phyloP scores from a whole-genome alignment of 2,888 invertebrate genomes.

The Teleogryllus oceanicus region DNA sequence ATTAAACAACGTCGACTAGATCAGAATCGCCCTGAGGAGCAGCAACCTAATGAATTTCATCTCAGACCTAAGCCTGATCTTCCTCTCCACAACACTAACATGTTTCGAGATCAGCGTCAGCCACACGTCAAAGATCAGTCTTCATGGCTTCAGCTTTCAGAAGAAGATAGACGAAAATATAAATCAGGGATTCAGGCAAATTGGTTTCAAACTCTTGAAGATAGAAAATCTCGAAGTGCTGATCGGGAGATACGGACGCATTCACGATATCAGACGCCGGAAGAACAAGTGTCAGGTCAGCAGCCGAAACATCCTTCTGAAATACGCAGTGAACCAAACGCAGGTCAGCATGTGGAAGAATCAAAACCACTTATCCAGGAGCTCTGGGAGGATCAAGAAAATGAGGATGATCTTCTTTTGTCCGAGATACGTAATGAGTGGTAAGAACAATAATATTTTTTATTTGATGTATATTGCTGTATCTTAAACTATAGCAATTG shows the following conservation, averaged over 20 bases:
- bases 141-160: not conserved
- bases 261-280: too few species aligned
- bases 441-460: slow-evolving; percentile 42
- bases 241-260: too few species aligned
- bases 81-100: too few species aligned
- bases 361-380: slow-evolving; percentile 11
- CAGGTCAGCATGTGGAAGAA: not conserved
- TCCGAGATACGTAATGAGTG: slow-evolving; percentile 52
- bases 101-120: not conserved
- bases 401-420: slow-evolving; percentile 44
- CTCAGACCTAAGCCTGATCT: not conserved
- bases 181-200: not conserved
- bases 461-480: too few species aligned
- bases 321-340: not conserved
- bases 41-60: not conserved
- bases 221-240: not conserved
- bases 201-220: not conserved
- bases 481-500: too few species aligned
- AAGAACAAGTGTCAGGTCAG: too few species aligned
- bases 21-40: not conserved
- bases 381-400: slow-evolving; percentile 20
- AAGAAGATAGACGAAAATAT: not conserved
- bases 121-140: not conserved
- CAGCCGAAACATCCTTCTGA: not conserved
- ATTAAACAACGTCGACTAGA: not conserved